Conservation (phyloP, 2,113 vertebrate species). For the Odontesthes bonariensis region DNA sequence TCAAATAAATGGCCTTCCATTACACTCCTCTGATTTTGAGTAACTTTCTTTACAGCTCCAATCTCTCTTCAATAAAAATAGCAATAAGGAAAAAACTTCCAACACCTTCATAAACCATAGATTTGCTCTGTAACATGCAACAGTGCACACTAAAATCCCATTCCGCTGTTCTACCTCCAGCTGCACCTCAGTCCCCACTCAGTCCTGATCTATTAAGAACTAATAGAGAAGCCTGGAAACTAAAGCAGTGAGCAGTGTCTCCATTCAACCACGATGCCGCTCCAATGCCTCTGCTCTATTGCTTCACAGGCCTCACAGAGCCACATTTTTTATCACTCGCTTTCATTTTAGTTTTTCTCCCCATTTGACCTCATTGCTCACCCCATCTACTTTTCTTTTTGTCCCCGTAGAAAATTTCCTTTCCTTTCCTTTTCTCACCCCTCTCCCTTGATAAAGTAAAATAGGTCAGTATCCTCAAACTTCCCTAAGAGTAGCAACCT, state of each 20-base stretch:
- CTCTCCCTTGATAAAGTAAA: constrained; percentile 21
- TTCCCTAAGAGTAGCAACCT: constrained; percentile 14
- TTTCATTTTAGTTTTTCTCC: background rate
- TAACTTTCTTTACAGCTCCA: background rate
- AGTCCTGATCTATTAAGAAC: constrained; percentile 29
- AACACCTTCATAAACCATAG: background rate
- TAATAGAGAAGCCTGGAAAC: constrained; percentile 35
- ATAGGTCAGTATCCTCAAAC: constrained; percentile 20
- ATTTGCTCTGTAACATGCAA: constrained; percentile 11
- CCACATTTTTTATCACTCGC: background rate
- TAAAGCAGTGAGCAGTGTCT: constrained; percentile 44
- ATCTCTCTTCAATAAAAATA: background rate
- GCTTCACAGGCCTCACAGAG: constrained; percentile 11
- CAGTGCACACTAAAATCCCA: constrained; percentile 10
- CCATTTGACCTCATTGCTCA: background rate
- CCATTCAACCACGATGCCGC: constrained; percentile 29
- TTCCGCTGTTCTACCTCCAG: constrained; percentile 3
- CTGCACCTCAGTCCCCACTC: constrained; percentile 9
- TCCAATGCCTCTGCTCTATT: constrained; percentile 25
- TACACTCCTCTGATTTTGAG: constrained; percentile 1
- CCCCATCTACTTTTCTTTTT: background rate
- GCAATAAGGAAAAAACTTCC: background rate
- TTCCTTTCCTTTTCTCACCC: background rate
- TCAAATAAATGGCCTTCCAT: constrained; percentile 12
- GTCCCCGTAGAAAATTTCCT: too few species aligned